Base-by-base conservation (phyloP, 2,888 invertebrate genomes). In the Lasioglossum morio region DNA sequence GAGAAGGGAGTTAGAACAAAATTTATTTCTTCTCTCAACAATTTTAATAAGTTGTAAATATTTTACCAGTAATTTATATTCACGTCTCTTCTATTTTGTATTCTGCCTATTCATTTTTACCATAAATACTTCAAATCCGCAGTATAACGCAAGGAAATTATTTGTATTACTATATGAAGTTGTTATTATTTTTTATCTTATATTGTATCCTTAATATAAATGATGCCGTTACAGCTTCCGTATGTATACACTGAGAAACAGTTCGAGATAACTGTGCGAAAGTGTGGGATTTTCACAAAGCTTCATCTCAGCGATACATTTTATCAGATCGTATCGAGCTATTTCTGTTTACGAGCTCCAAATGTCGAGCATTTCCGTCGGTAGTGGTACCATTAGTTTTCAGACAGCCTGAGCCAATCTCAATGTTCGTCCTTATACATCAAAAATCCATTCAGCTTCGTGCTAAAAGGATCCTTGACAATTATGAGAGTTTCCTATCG, bases 301-400 rank as follows among this genome's bases (percentile, higher is more conserved):
- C 48, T n/a, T 53, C 10, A 16, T 76, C 80, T 70, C 48, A 60
- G 77, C 63, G 76, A 77, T 86, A 81, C 82, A 60, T 81, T 88
- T 90, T 88, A 87, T 82, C 87, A 84, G 86, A 83, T 40, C 72
- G 70, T 91, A 90, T 87, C 86, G 85, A 83, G 72, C 85, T 82
- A 76, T 86, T 87, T 89, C 90, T 81, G 86, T 91, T 91, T 90
- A 92, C 86, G 81, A 46, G 57, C 80, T 63, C n/a, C 72, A 79
- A 88, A 87, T 82, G 81, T 79, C 72, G 75, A 82, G 87, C 87
- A 86, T 90, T 92, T 90, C 60, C 76, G 79, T 76, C 63, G 72
- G 81, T 77, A 86, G 83, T 74, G 73, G 82, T 75, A 87, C 87
- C 91, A 92, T 91, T 89, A 91, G 90, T 91, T 92, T 89, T 81